Evolutionary conservation across 35 echinoderm and acorn worm genomes (phyloP), one percentile per base, ranked within the genome.

Genomic region (Ptychodera flava): DNA sequence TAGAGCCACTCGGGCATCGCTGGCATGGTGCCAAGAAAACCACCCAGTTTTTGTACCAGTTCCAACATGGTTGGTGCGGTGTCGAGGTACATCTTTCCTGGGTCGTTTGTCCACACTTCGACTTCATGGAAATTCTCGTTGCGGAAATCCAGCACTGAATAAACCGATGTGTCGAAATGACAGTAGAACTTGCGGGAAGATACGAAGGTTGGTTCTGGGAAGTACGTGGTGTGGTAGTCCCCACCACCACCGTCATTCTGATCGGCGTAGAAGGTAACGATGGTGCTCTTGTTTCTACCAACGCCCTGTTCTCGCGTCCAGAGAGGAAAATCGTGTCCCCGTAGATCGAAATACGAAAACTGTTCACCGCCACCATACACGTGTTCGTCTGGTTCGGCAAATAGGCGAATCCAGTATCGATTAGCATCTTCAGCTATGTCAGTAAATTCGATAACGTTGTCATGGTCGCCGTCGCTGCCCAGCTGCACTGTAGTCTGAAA

Each of bases 231-330:
- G 86, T 92, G 86, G 35, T 99, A 99, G 33, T 94, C 96, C 0
- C 90, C 90, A 35, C 96, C 92, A 22, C 92, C 96, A 30, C 83
- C 86, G 75, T 90, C 93, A 16, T 78, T 45, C 32, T 88, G 78
- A 88, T 99, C 86, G 16, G 92, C 85, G 30, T 86, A 12, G 16
- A 99, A 89, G 28, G 96, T 99, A 29, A 85, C 53, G 28, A 88
- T 81, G 0, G 90, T 90, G 30, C 85, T 92, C 78, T 92, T 92
- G 75, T 99, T 99, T 16, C 96, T 84, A 28, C 96, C 96, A 33
- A 99, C 96, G 14, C 96, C 96, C 96, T 99, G 96, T 81, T 99
- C 96, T 31, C 90, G 90, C 2, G 91, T 81, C 96, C 96, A 99
- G 31, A 94, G 77, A 28, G 96, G 96, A 64, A 94, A 99, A 86